Evolutionary conservation across 2,888 invertebrate genomes (phyloP), one percentile per base, ranked within the genome.

Genomic region (Pseudococcus jackbeardsleyi): DNA sequence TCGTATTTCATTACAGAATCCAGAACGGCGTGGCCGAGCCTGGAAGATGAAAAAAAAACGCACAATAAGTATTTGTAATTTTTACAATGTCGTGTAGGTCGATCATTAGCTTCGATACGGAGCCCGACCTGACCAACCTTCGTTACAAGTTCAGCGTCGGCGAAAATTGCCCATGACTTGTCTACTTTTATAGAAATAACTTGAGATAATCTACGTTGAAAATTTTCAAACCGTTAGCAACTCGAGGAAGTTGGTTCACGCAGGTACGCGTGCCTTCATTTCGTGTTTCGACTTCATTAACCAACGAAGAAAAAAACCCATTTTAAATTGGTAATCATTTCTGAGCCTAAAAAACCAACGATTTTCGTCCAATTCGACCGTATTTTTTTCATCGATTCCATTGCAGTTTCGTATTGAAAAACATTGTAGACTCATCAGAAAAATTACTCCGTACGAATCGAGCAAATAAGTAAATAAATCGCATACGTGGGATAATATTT

Each of bases 131-230:
- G 50, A 64, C 22, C 64, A 64, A 22, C 64, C 64, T 64, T 64
- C 22, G 19, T 64, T 64, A 22, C 64, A 64, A 64, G 64, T 22
- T 22, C 64, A 64, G 64, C 64, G 64, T 64, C 64, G 64, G 64
- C 64, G 64, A 64, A 64, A 64, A 64, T 64, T 64, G 22, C 64
- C 64, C 64, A 64, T 64, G 64, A 64, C 64, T 64, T 64, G 64
- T 64, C 64, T 64, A 64, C 64, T 64, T 64, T 64, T 64, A 64
- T 64, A 64, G 64, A 64, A 64, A 64, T 64, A 17, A 17, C 50
- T 50, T 5, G 0, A 5, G 64, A 19, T 64, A 64, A 64, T 64
- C 22, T 64, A 22, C 1, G 64, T 59, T 59, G n/a, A 59, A 59
- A 64, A 64, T 64, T 64, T 64, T 64, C 64, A 64, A 64, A 64